Conservation (phyloP, 23 tunicate species). For the Clavelina lepadiformis region DNA sequence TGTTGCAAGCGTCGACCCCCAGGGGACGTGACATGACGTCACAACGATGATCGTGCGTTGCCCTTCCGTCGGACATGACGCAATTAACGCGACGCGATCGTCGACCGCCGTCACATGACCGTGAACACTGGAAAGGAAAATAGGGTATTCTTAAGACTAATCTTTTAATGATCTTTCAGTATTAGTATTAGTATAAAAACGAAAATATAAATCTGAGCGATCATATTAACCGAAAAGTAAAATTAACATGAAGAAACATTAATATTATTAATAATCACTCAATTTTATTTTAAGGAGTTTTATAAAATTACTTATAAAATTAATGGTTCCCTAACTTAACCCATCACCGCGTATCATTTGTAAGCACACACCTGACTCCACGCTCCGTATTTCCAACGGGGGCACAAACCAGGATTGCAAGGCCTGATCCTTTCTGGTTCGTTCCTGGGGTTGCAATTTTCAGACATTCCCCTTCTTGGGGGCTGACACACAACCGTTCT, state of each 20-base stretch:
- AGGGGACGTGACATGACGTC: constrained; percentile 42
- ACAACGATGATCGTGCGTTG: constrained; percentile 40
- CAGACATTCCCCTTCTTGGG: constrained; percentile 1
- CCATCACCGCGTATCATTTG: too few relatives aligned
- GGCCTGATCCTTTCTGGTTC: constrained; percentile 10
- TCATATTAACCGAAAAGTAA: not conserved
- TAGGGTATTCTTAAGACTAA: too few relatives aligned
- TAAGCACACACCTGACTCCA: constrained; percentile 66
- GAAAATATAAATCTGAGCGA: too few relatives aligned
- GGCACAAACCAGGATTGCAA: constrained; percentile 29
- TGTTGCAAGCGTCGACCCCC: constrained; percentile 32
- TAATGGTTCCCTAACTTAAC: too few relatives aligned
- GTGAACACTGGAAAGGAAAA: constrained; percentile 55
- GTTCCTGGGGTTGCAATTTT: constrained; percentile 2
- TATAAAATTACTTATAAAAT: too few relatives aligned
- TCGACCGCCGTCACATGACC: constrained; percentile 58
- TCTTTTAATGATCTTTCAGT: too few relatives aligned
- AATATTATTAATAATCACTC: not conserved
- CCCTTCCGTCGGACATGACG: constrained; percentile 35
- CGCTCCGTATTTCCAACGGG: constrained; percentile 33
- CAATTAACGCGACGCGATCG: constrained; percentile 48
- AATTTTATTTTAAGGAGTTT: too few relatives aligned
- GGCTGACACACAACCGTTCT: constrained; percentile 33
- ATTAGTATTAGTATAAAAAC: too few relatives aligned
- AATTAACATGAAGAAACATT: not conserved